These are phyloP conservation scores for Theristicus caerulescens DNA, from an alignment of 2,113 vertebrate species.

Conservation along the genomic window DNA sequence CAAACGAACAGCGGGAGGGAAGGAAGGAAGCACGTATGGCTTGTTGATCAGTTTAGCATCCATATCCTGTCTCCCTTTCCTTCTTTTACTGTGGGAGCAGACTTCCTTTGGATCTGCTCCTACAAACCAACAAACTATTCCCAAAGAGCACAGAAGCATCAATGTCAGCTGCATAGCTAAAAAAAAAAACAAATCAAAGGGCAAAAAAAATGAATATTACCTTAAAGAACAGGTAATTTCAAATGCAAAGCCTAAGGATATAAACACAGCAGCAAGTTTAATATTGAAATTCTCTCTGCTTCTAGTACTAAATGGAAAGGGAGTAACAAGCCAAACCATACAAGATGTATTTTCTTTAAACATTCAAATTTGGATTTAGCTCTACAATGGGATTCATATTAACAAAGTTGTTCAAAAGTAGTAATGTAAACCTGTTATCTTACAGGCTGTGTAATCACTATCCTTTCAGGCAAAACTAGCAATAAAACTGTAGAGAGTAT, in stretches of 20 bases:
- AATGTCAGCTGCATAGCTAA: background rate
- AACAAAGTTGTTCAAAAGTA: background rate
- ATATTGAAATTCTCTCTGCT: background rate
- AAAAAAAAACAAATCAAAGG: background rate
- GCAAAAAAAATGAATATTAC: background rate
- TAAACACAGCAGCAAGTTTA: background rate
- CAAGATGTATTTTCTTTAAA: background rate
- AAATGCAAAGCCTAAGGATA: background rate
- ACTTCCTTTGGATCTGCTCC: conserved; percentile 38
- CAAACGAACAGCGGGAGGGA: background rate
- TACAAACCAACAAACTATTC: background rate
- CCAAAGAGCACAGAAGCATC: background rate
- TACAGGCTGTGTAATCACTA: background rate
- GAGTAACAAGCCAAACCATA: background rate
- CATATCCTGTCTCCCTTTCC: conserved; percentile 40
- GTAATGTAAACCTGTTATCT: background rate
- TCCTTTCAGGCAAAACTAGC: background rate
- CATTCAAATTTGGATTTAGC: background rate
- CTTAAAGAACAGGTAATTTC: background rate
- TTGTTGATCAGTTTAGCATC: background rate
- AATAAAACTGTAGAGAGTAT: background rate
- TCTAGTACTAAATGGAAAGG: background rate
- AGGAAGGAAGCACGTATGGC: conserved; percentile 17
- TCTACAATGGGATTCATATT: background rate
- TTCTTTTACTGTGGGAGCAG: conserved; percentile 20